phyloP scores from a whole-genome alignment of 2,113 vertebrate species.

The Parus major region DNA sequence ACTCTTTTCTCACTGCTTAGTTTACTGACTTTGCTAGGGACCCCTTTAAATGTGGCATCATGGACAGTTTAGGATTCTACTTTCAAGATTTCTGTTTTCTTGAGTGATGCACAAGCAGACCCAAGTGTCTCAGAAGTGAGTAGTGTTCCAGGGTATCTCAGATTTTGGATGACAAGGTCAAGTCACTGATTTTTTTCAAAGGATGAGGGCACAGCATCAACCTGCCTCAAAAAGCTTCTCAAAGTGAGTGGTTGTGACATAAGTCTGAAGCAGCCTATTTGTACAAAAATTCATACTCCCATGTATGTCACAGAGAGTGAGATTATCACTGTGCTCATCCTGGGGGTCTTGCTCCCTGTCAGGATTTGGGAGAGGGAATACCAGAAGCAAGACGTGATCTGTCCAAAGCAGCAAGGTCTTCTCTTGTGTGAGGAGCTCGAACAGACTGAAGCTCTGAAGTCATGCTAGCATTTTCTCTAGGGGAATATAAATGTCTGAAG shows the following conservation, averaged over 20 bases:
- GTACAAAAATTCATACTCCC: background rate
- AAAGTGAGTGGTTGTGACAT: background rate
- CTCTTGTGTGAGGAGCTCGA: background rate
- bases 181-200: background rate
- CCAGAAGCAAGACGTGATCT: accelerated
- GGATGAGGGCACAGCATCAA: background rate
- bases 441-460: background rate
- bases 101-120: background rate
- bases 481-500: background rate
- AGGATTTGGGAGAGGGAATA: background rate
- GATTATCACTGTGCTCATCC: background rate
- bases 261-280: background rate
- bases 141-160: background rate
- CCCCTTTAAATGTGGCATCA: background rate
- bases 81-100: background rate
- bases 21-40: background rate
- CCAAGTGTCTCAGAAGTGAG: background rate
- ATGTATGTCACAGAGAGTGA: background rate
- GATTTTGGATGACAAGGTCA: background rate
- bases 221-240: background rate
- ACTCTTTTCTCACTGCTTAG: background rate
- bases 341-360: background rate
- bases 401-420: background rate
- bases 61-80: background rate
- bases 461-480: background rate